phyloP scores from a whole-genome alignment of 2,113 vertebrate species.

The Ascaphus truei region DNA sequence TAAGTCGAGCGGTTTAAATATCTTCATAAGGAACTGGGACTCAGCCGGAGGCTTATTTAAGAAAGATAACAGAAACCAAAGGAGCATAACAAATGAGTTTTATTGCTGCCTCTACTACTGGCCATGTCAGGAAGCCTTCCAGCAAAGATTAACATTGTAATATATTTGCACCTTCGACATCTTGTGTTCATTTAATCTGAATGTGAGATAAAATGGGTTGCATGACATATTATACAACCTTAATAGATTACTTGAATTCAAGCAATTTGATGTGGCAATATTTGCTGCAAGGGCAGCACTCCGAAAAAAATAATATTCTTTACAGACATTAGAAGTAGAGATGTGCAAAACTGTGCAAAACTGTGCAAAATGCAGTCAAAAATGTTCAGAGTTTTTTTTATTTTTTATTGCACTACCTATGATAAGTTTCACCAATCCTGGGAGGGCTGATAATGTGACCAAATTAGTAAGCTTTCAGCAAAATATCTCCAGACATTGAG shows the following conservation, averaged over 20 bases:
- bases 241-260: background rate
- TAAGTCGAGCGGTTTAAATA: conserved; percentile 13
- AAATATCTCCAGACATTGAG: too few relatives aligned
- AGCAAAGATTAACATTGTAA: conserved; percentile 63
- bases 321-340: too few relatives aligned
- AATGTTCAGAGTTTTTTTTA: too few relatives aligned
- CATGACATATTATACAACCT: background rate
- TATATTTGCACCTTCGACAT: conserved; percentile 61
- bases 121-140: conserved; percentile 60
- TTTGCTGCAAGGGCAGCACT: too few relatives aligned
- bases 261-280: background rate
- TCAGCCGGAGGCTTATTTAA: conserved; percentile 56
- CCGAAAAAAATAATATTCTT: too few relatives aligned
- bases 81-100: conserved; percentile 58
- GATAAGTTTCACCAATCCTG: too few relatives aligned
- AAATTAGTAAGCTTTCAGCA: too few relatives aligned
- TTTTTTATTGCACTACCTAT: too few relatives aligned
- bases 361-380: too few relatives aligned
- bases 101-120: conserved; percentile 52
- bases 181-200: conserved; percentile 55
- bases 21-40: conserved; percentile 32
- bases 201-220: conserved; percentile 36
- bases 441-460: too few relatives aligned
- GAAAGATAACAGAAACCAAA: conserved; percentile 58
- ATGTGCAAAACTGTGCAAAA: too few relatives aligned